Evolutionary conservation across 2,113 vertebrate genomes (phyloP).

Genomic region (Pelobates fuscus): DNA sequence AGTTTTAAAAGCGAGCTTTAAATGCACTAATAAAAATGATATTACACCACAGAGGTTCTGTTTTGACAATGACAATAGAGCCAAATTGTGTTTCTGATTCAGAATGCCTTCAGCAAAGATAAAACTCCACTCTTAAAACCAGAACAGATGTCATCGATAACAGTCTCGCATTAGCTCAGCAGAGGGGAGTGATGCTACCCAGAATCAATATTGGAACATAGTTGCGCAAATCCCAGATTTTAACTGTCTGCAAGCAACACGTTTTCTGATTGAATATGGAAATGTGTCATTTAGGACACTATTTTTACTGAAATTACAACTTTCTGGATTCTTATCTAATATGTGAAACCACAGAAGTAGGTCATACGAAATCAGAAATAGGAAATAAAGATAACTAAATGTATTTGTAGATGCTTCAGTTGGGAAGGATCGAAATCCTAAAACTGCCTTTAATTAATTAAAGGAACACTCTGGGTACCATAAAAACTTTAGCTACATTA

Average conservation of each 20-base stretch:
- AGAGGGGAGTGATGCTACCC: neutral
- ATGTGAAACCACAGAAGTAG: constrained; percentile 3
- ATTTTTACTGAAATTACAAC: constrained; percentile 22
- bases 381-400: neutral
- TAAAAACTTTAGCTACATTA: too few species aligned
- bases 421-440: too few species aligned
- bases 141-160: constrained; percentile 15
- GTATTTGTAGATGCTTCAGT: too few species aligned
- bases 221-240: neutral
- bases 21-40: neutral
- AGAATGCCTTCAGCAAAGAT: neutral
- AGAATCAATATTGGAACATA: constrained; percentile 10
- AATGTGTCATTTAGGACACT: constrained; percentile 19
- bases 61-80: neutral
- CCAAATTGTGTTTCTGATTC: neutral
- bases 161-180: constrained; percentile 8
- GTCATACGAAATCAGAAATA: neutral
- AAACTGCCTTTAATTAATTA: too few species aligned
- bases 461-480: too few species aligned
- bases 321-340: constrained; percentile 12
- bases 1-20: too few species aligned
- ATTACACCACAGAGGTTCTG: neutral
- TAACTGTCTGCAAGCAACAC: constrained; percentile 14
- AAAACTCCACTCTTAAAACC: constrained; percentile 13
- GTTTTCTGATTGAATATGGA: constrained; percentile 6